These are phyloP conservation scores for Ormyrus labotus DNA, from an alignment of 2,888 invertebrate genomes.

Conservation along the genomic window DNA sequence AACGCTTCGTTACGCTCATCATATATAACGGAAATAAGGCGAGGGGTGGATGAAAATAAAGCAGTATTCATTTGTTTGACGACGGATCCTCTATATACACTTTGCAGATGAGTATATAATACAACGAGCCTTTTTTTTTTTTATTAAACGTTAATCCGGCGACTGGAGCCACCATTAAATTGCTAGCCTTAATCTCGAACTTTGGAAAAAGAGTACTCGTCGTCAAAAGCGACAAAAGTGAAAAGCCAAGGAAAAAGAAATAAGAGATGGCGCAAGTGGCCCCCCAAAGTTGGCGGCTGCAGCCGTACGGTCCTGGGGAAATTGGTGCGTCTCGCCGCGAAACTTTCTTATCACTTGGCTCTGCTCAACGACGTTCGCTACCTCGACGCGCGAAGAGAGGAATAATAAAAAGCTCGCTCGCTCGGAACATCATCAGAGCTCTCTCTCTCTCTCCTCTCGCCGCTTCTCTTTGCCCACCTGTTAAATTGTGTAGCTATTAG, in stretches of 20 bases:
- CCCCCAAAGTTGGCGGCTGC: too few species aligned
- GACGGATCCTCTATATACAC: too few species aligned
- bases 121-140: too few species aligned
- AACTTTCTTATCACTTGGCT: constrained; percentile 50
- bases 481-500: constrained; percentile 70
- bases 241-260: not conserved
- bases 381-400: not conserved
- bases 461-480: constrained; percentile 64
- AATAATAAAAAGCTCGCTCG: not conserved
- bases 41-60: too few species aligned
- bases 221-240: not conserved
- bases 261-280: too few species aligned
- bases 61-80: too few species aligned
- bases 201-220: not conserved
- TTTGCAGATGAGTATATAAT: too few species aligned
- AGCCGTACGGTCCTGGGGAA: not conserved
- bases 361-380: not conserved
- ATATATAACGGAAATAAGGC: too few species aligned
- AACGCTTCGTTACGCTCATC: not conserved
- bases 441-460: too few species aligned
- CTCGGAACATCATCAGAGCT: constrained; percentile 43
- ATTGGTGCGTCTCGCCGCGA: constrained; percentile 19
- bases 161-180: too few species aligned
- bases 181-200: too few species aligned
- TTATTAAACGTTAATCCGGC: too few species aligned